phyloP scores from a whole-genome alignment of 2,888 invertebrate species.

The Phymatocera aterrima region DNA sequence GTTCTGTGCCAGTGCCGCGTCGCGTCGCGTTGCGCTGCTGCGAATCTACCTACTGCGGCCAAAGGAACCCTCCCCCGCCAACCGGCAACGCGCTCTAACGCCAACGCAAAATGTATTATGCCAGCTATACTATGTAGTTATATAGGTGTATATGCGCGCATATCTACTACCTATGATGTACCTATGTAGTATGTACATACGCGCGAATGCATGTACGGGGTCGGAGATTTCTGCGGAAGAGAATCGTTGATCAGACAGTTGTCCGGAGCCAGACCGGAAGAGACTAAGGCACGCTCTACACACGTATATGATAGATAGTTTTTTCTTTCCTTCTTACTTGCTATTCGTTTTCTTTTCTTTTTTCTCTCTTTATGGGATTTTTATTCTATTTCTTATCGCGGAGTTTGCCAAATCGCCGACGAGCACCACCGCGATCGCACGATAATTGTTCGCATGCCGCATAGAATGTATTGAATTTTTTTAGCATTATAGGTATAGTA shows the following conservation, averaged over 20 bases:
- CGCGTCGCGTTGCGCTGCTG: no score
- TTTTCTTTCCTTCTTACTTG: neutral
- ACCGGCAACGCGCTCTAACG: constrained; percentile 37
- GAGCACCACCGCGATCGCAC: no score
- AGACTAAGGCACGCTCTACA: neutral
- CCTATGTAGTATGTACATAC: no score
- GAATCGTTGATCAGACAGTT: constrained; percentile 9
- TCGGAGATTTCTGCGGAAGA: constrained; percentile 22
- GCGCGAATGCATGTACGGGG: neutral
- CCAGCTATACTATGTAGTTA: no score
- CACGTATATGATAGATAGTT: neutral
- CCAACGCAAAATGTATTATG: neutral
- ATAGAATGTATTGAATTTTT: no score
- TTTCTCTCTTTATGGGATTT: neutral
- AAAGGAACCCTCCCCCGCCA: constrained; percentile 25
- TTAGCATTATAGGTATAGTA: neutral
- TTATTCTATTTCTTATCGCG: neutral
- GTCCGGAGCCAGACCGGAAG: constrained; percentile 6
- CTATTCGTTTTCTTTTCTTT: neutral
- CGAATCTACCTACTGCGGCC: constrained; percentile 55
- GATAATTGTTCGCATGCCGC: no score
- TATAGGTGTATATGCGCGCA: no score
- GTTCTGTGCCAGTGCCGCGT: no score
- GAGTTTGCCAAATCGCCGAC: neutral
- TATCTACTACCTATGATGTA: no score